Evolutionary conservation across 2,888 invertebrate genomes (phyloP), one percentile per base, ranked within the genome.

Genomic region (Liodrosophila aerea): DNA sequence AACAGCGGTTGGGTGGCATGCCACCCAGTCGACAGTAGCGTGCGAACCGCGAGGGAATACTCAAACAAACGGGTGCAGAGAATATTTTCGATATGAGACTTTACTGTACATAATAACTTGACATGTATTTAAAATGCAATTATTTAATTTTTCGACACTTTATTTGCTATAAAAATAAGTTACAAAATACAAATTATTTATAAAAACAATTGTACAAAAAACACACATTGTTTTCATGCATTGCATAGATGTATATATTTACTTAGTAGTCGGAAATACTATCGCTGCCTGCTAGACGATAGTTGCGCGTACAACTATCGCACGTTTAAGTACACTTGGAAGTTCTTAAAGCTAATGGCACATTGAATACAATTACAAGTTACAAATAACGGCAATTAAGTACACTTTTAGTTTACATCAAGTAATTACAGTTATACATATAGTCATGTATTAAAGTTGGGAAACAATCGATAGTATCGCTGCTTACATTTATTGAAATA

Each of bases 131-230:
- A 33, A 58, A 12, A 40, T 51, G 15, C 18, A n/a, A 43, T 43
- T 43, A 36, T 65, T 36, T 27, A 51, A 60, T 46, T 81, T 80
- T 85, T 80, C 60, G 77, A 76, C 77, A 84, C 74, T 80, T 86
- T 80, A 78, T 85, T 86, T 60, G 56, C 82, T 76, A 82, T 54
- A 64, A 22, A n/a, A 75, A 78, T 85, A 85, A 72, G 72, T 71
- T 77, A 82, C 43, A 62, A 73, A 63, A 69, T 70, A 67, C 44
- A 53, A 53, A 73, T 51, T 73, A 73, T 51, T 73, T 67, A 62
- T 50, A 29, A 69, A 47, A 16, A 31, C 30, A 54, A 22, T 22
- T 22, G 22, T 22, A n/a, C 22, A 22, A 22, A 22, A 22, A n/a
- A n/a, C n/a, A n/a, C n/a, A 22, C 7, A 7, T 30, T 9, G 7